Evolutionary conservation across 2,888 invertebrate genomes (phyloP), one percentile per base, ranked within the genome.

Genomic region (Argyresthia albistria): DNA sequence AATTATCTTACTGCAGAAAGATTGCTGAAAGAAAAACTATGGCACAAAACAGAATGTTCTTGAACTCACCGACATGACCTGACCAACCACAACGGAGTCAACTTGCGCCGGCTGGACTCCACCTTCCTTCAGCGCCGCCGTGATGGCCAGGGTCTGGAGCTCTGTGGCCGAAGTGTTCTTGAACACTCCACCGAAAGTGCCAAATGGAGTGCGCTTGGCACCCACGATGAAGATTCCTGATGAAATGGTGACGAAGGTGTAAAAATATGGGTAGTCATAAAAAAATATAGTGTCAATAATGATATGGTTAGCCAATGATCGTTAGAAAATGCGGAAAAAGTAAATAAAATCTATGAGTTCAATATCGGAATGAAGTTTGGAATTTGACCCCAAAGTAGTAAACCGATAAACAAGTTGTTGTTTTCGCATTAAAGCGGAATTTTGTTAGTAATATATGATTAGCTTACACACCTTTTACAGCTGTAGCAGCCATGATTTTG

Each of bases 131-230:
- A 97, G 77, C 0, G 96, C 96, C 8, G 95, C 95, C 58, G 91
- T 92, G 0, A 93, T 90, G 0, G 97, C 96, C 10, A 93, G 80
- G 14, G 93, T 93, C 74, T 96, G 96, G 57, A 99, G 84, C 55
- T 96, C 95, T 0, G 93, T 91, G 16, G 92, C 90, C 43, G 90
- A 90, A 8, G 92, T 92, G 72, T 93, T 93, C 36, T 90, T 90
- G 69, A 96, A 92, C 64, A 91, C 91, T 0, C 96, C 96, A 4
- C 99, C 99, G 80, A 94, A 98, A 0, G 98, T 93, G 52, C 99
- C 99, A 82, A 99, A 99, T 3, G 98, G 95, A 0, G 98, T 99
- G 58, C 99, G 92, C 82, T 98, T 99, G 12, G 98, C 98, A 61
- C 95, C 97, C 57, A 99, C 96, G 72, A 97, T 94, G 73, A 95